Conservation (phyloP, 2,113 vertebrate genomes). For the Takifugu bimaculatus region DNA sequence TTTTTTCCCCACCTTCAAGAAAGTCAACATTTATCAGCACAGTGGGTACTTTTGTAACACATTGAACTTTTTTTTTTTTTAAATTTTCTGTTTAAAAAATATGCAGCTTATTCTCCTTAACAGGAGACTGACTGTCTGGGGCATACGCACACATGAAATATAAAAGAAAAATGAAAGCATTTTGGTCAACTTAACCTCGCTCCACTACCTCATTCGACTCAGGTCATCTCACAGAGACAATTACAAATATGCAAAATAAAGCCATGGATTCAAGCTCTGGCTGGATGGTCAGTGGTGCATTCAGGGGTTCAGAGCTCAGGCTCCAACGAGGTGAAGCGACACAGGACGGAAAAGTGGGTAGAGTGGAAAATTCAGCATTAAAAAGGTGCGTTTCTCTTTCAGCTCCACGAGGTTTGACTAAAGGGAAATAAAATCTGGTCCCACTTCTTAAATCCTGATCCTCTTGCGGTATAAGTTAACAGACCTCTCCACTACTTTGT, state of each 20-base stretch:
- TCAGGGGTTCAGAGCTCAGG: conserved; percentile 38
- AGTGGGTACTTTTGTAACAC: conserved; percentile 64
- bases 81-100: conserved; percentile 76
- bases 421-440: conserved; percentile 32
- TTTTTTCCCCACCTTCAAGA: conserved; percentile 61
- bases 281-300: conserved; percentile 31
- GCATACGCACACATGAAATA: conserved; percentile 61
- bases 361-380: conserved; percentile 9
- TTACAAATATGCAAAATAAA: conserved; percentile 77
- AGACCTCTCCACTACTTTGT: conserved; percentile 13
- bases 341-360: conserved; percentile 2
- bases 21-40: conserved; percentile 72
- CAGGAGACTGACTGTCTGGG: conserved; percentile 59
- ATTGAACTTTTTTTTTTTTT: conserved; percentile 66
- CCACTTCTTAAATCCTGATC: conserved; percentile 36
- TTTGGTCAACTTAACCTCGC: conserved; percentile 71
- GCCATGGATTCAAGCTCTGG: conserved; percentile 67
- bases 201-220: conserved; percentile 60
- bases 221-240: conserved; percentile 82
- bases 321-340: conserved; percentile 41
- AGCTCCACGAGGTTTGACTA: conserved; percentile 21
- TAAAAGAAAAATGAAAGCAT: conserved; percentile 46
- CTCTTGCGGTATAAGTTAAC: conserved; percentile 22
- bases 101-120: conserved; percentile 72
- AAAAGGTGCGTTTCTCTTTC: neutral